These are phyloP conservation scores for Falco peregrinus DNA, from an alignment of 2,797 vertebrate species.

Conservation along the genomic window DNA sequence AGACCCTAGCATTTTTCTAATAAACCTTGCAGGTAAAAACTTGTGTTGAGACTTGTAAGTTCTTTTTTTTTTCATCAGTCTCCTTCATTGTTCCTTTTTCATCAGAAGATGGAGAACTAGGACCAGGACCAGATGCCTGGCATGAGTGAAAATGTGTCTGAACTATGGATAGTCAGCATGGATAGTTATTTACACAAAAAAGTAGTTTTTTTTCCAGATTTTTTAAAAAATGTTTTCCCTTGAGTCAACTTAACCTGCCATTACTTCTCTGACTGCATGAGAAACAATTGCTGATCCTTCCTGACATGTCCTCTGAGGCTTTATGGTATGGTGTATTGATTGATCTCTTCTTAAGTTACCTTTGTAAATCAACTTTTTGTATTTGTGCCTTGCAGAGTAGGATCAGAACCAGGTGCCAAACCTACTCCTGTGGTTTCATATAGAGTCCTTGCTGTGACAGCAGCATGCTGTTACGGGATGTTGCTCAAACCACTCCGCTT, in stretches of 20 bases:
- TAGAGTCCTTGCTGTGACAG: neutral
- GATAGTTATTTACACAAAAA: neutral
- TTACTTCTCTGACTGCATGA: neutral
- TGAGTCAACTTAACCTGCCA: neutral
- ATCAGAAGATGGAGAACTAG: neutral
- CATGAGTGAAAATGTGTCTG: neutral
- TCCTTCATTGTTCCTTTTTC: neutral
- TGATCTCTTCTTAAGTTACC: neutral
- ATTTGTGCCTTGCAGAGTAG: neutral
- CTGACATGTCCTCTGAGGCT: neutral
- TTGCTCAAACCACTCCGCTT: neutral
- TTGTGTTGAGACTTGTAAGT: neutral
- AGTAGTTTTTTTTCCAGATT: neutral
- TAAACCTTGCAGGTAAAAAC: neutral
- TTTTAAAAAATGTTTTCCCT: neutral
- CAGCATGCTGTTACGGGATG: accelerated
- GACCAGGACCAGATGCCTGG: neutral
- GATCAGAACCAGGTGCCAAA: neutral
- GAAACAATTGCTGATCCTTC: neutral
- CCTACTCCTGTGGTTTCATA: neutral
- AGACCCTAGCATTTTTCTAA: neutral
- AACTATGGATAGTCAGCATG: accelerated
- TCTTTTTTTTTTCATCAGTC: neutral
- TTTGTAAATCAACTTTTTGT: neutral
- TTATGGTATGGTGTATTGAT: neutral